phyloP scores from a whole-genome alignment of 2,797 vertebrate genomes.

The Ataeniobius toweri region DNA sequence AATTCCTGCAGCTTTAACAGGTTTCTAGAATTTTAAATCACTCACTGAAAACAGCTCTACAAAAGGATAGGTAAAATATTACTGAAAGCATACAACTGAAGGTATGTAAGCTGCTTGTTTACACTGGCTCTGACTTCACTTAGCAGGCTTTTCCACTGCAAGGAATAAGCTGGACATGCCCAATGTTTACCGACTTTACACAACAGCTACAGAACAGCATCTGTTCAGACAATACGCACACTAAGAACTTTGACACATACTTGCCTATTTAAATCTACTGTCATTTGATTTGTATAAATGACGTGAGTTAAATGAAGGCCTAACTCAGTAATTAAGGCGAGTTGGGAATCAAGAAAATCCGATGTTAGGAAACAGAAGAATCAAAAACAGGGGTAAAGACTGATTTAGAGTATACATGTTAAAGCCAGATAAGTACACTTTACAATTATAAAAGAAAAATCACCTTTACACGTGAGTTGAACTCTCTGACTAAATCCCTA shows the following conservation, averaged over 20 bases:
- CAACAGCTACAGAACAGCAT: not conserved
- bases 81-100: constrained; percentile 10
- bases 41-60: not conserved
- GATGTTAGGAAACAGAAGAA: not conserved
- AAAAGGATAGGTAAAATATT: not conserved
- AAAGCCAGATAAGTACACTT: not conserved
- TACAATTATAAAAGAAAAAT: not conserved
- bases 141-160: constrained; percentile 3
- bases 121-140: constrained; percentile 31
- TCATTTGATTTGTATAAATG: not conserved
- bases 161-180: constrained; percentile 19
- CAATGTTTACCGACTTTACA: constrained; percentile 36
- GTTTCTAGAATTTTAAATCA: not conserved
- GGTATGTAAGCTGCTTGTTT: constrained; percentile 29
- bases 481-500: too few relatives aligned
- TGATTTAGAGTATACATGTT: not conserved
- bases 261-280: not conserved
- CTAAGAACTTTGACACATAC: not conserved
- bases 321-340: not conserved
- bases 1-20: not conserved
- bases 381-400: not conserved
- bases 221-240: not conserved
- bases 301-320: not conserved
- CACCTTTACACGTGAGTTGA: not conserved
- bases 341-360: not conserved